Evolutionary conservation across 1,140 invertebrate genomes (phyloP), one percentile per base, ranked within the genome.

Genomic region (Drosophila nigromelanica): DNA sequence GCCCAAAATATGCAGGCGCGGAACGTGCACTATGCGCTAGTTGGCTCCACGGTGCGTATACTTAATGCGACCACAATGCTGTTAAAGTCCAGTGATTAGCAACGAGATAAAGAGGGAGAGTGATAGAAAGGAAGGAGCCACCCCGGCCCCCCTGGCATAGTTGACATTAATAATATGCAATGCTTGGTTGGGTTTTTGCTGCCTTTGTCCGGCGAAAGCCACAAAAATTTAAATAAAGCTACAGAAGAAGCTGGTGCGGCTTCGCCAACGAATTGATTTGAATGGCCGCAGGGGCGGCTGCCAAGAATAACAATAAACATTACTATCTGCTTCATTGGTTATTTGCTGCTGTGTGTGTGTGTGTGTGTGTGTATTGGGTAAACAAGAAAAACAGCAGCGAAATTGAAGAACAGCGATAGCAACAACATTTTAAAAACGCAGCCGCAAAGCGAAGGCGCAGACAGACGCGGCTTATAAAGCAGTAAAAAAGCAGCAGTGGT

Each of bases 271-370:
- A 89, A 89, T 89, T 89, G 83, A 89, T 89, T 89, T 82, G 76
- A 89, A 83, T 89, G 70, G 72, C 83, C 76, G 67, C 47, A 51
- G 60, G 52, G 63, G 39, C 30, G 37, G 55, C 35, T 45, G 51
- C 51, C 56, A 70, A 74, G 80, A 89, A 89, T 89, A 89, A 89
- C 83, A 89, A 89, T 89, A 89, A 89, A 89, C 83, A 89, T 89
- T 89, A 78, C 83, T 89, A 89, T 89, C 83, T 89, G 83, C 83
- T 89, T 78, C 83, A 89, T 89, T 89, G 83, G 83, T 80, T 89
- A 80, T 89, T 89, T 89, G 80, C 70, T 70, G 54, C 18, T 58
- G 50, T 86, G 24, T 39, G 8, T 33, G 48, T 33, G 50, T 8
- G 21, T 18, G 63, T 5, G 27, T 27, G 27, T 5, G 27, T 6